Evolutionary conservation across 2,113 vertebrate species (phyloP).

Genomic region (Neoarius graeffei): DNA sequence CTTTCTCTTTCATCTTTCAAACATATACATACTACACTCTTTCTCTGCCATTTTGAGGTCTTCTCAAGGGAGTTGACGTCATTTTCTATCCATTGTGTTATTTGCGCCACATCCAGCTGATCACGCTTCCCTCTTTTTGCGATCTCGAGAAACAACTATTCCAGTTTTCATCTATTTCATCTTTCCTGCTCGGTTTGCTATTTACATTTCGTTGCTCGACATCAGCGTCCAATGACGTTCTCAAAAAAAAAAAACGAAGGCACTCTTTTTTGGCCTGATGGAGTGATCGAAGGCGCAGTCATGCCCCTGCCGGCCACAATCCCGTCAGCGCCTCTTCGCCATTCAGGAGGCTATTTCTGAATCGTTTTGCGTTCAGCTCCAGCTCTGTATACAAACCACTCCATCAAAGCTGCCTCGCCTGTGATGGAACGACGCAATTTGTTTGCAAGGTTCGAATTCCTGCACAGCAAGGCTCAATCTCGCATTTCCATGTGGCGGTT

Average conservation of each 20-base stretch:
- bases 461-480: conserved; percentile 54
- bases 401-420: conserved; percentile 37
- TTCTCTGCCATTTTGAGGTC: background rate
- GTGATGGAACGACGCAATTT: conserved; percentile 38
- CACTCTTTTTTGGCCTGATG: conserved; percentile 16
- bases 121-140: conserved; percentile 27
- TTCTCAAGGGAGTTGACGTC: conserved; percentile 24
- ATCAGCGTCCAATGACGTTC: background rate
- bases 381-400: conserved; percentile 50
- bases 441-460: conserved; percentile 43
- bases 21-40: background rate
- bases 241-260: background rate
- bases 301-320: conserved; percentile 55
- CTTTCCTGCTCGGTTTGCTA: background rate
- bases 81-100: conserved; percentile 37
- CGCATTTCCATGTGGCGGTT: conserved; percentile 53
- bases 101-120: conserved; percentile 37
- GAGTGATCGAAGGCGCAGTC: conserved; percentile 56
- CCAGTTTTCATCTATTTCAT: conserved; percentile 35
- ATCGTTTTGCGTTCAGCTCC: conserved; percentile 58
- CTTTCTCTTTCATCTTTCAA: conserved; percentile 5
- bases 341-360: conserved; percentile 45
- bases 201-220: conserved; percentile 9
- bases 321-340: conserved; percentile 2
- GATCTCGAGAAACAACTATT: background rate